Base-by-base conservation (phyloP, 2,113 vertebrate genomes). In the Trematomus loennbergii region DNA sequence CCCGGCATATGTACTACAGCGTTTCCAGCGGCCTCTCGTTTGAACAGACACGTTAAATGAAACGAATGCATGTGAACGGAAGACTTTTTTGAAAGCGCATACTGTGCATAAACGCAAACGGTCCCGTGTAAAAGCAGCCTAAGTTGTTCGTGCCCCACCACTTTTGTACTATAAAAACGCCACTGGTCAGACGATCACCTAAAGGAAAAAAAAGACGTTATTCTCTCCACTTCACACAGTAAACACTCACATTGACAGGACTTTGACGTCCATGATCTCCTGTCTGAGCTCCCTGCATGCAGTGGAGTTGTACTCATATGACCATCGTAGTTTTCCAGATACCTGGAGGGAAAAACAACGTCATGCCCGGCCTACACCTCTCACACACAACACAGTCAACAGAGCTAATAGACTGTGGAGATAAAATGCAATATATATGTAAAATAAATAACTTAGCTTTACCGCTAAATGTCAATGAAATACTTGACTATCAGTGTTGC, bases 201-300 rank as follows among this genome's bases (percentile, higher is more conserved):
- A 25, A 2, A 0, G 60, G 25, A 12, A 12, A 16, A n/a, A 40
- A 40, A 46, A 49, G 4, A 69, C 13, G 20, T 55, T 53, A 48
- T 29, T 73, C 15, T 50, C 2, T 1, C 53, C 15, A n/a, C n/a
- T n/a, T n/a, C n/a, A 22, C 54, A 60, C 12, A 7, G 50, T 2
- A 11, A 67, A 70, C 84, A 99, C 97, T 98, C 94, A 99, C 98
- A 98, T 98, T 63, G 98, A 97, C 79, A 99, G 93, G 84, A 98
- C 96, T 88, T 99, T 99, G 93, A 99, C 96, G 1, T 97, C 96
- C 82, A 96, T 96, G 88, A 99, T 98, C 82, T 98, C 97, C 77
- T 97, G 96, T 40, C 97, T 96, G 85, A 99, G 94, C 84, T 98
- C 97, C 94, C 96, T 94, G 91, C 98, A 99, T 94, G 96, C 95